Evolutionary conservation across 1,140 invertebrate species (phyloP), one percentile per base, ranked within the genome.

Genomic region (Asbolus verrucosus): DNA sequence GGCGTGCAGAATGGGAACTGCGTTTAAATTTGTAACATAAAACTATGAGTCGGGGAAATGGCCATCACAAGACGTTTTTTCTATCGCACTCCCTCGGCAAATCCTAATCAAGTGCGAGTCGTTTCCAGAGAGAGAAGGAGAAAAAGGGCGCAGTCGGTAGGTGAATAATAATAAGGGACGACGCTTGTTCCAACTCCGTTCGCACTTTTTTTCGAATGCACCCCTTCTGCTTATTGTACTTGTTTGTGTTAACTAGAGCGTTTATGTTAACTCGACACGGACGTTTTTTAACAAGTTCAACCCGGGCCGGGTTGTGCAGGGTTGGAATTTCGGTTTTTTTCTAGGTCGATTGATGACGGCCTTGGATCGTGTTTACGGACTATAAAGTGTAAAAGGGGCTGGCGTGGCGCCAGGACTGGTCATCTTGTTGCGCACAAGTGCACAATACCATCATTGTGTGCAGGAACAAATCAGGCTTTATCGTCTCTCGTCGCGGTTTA

Each of bases 401-500:
- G 33, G 33, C 33, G 6, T n/a, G 33, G 33, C 33, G 33, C 33
- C 33, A 36, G 33, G 5, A 11, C 33, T 11, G 33, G 33, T 11
- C 33, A 36, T 36, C 11, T 36, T 36, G 33, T 36, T 36, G 33
- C 11, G 33, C 33, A 5, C 6, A n/a, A n/a, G n/a, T n/a, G n/a
- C n/a, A n/a, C n/a, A n/a, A n/a, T n/a, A n/a, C n/a, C n/a, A n/a
- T n/a, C n/a, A n/a, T n/a, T n/a, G n/a, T n/a, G n/a, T n/a, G n/a
- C 33, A 2, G 33, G 11, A 11, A 36, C 11, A 36, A n/a, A 50
- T 50, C 43, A n/a, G 21, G 15, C n/a, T n/a, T n/a, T n/a, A n/a
- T n/a, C n/a, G n/a, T n/a, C n/a, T n/a, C n/a, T 50, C 18, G 43
- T 50, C 43, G 43, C 19, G 43, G 16, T 21, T 21, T 8, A 8